Conservation (phyloP, 1,140 invertebrate genomes). For the Brachionus rotundiformis region DNA sequence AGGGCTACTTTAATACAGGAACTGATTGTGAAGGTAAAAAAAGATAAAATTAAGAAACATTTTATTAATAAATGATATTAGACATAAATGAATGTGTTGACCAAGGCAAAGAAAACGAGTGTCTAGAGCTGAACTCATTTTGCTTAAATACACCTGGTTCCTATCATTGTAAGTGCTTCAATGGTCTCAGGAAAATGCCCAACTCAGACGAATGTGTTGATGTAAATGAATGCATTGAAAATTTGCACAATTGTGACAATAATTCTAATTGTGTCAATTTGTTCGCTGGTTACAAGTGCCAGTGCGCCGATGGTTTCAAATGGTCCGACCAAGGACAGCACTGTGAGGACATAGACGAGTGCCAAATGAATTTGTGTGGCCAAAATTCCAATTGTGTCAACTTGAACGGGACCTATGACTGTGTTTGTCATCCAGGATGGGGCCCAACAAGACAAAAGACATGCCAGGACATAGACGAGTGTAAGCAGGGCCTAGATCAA, state of each 20-base stretch:
- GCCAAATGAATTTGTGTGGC: neutral
- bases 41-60: too few species aligned
- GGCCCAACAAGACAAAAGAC: neutral
- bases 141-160: slow-evolving; percentile 41
- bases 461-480: slow-evolving; percentile 49
- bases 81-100: slow-evolving; percentile 52
- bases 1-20: neutral
- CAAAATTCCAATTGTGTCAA: slow-evolving; percentile 47
- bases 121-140: neutral
- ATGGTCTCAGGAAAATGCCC: neutral
- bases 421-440: slow-evolving; percentile 45
- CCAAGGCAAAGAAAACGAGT: neutral
- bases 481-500: neutral
- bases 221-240: slow-evolving; percentile 38
- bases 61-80: neutral
- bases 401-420: slow-evolving; percentile 9
- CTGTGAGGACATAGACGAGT: slow-evolving; percentile 49
- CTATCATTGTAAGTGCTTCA: slow-evolving; percentile 32
- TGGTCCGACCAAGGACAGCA: neutral
- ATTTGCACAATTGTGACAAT: slow-evolving; percentile 28
- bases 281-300: slow-evolving; percentile 2
- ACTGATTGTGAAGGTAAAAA: neutral
- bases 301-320: slow-evolving; percentile 41
- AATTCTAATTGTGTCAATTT: slow-evolving; percentile 31
- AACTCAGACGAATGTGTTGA: slow-evolving; percentile 11